These are phyloP conservation scores for Argyra leucocephala DNA, from an alignment of 2,888 invertebrate species.

Conservation along the genomic window DNA sequence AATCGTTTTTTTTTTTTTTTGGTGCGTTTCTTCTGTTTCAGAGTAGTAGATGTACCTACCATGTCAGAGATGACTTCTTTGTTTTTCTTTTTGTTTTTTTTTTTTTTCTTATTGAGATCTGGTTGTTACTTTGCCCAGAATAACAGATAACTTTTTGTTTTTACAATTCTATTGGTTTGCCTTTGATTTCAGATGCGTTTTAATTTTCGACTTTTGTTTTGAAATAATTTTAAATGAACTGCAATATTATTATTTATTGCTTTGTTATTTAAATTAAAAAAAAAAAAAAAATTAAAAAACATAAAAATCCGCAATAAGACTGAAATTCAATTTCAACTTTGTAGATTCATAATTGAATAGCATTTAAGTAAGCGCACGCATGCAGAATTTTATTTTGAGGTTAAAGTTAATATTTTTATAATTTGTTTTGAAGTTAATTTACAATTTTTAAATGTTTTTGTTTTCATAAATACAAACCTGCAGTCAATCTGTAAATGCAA, in stretches of 20 bases:
- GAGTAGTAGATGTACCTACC: background rate
- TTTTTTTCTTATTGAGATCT: background rate
- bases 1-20: background rate
- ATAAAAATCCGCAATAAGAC: no score
- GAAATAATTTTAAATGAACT: background rate
- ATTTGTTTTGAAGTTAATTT: no score
- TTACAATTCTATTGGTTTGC: background rate
- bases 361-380: background rate
- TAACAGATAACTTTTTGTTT: background rate
- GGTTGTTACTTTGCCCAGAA: background rate
- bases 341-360: background rate
- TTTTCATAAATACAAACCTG: no score
- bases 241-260: slow-evolving; percentile 21
- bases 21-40: background rate
- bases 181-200: background rate
- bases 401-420: no score
- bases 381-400: no score
- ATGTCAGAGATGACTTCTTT: background rate
- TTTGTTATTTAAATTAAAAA: slow-evolving; percentile 22
- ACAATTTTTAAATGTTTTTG: no score
- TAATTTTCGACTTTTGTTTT: background rate
- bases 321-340: background rate
- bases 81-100: background rate
- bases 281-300: slow-evolving; percentile 1
- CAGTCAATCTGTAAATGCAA: no score